phyloP scores from a whole-genome alignment of 2,113 vertebrate species.

The Epinephelus fuscoguttatus region DNA sequence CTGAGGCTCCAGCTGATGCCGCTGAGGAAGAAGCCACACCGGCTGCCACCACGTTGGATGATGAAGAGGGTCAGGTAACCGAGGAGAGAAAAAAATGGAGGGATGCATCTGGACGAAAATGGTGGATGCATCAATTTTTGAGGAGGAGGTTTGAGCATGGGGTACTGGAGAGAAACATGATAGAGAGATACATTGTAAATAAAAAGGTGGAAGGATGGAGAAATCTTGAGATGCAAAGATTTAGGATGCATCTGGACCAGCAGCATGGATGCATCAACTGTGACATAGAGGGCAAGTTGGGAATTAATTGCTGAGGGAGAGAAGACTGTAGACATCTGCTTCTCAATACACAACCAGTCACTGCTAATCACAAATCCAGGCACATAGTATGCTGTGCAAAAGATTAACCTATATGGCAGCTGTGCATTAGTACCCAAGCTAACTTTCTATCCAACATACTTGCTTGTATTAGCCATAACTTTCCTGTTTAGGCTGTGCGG shows the following conservation, averaged over 20 bases:
- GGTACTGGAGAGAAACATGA: constrained; percentile 30
- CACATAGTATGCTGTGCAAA: constrained; percentile 32
- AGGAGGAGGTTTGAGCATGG: constrained; percentile 59
- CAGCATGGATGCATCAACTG: constrained; percentile 68
- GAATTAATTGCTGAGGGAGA: constrained; percentile 53
- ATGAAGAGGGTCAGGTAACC: constrained; percentile 83
- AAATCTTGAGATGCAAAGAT: constrained; percentile 45
- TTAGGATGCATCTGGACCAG: constrained; percentile 73
- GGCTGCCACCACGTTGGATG: constrained; percentile 63
- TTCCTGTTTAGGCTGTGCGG: constrained; percentile 23
- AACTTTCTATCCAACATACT: constrained; percentile 24
- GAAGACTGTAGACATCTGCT: constrained; percentile 42
- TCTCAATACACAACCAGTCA: constrained; percentile 30
- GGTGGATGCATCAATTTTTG: constrained; percentile 75
- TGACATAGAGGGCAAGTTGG: constrained; percentile 44
- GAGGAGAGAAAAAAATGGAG: constrained; percentile 67
- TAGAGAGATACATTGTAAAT: constrained; percentile 27
- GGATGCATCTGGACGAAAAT: constrained; percentile 76
- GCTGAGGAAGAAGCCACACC: constrained; percentile 58
- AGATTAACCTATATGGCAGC: constrained; percentile 25
- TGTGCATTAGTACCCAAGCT: constrained; percentile 29
- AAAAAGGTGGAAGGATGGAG: constrained; percentile 15
- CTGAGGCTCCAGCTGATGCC: constrained; percentile 58
- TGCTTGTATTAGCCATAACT: constrained; percentile 32
- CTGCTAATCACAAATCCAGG: constrained; percentile 49